Conservation (phyloP, 2,113 vertebrate genomes). For the Zingel zingel region DNA sequence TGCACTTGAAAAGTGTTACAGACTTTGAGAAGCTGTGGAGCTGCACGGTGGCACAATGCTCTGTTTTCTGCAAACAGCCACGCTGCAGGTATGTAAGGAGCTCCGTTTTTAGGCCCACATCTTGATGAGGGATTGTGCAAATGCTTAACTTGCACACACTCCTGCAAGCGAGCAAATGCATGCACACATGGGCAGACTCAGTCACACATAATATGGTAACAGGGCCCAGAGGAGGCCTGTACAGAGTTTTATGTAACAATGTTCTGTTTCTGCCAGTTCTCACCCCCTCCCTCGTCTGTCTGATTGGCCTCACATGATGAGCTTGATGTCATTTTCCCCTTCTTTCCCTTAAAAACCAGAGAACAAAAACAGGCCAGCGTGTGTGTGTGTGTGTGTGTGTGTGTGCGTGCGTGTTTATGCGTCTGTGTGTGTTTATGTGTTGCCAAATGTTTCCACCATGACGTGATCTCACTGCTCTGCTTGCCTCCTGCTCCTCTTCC, state of each 20-base stretch:
- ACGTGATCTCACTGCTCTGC: slow-evolving; percentile 85
- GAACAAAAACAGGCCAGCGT: slow-evolving; percentile 79
- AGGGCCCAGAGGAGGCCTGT: slow-evolving; percentile 52
- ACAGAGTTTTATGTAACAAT: slow-evolving; percentile 75
- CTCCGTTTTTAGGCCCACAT: slow-evolving; percentile 26
- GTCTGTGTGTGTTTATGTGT: slow-evolving; percentile 59
- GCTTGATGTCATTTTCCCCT: slow-evolving; percentile 84
- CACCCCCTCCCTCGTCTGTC: slow-evolving; percentile 63
- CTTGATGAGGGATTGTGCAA: slow-evolving; percentile 38
- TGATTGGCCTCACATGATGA: slow-evolving; percentile 84
- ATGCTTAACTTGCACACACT: slow-evolving; percentile 7
- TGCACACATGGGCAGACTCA: slow-evolving; percentile 27
- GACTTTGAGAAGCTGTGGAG: slow-evolving; percentile 36
- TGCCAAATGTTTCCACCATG: slow-evolving; percentile 91
- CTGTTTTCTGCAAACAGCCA: slow-evolving; percentile 42
- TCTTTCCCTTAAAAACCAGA: slow-evolving; percentile 72
- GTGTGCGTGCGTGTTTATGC: slow-evolving; percentile 47
- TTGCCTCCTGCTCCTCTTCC: slow-evolving; percentile 83
- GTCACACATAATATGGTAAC: slow-evolving; percentile 46
- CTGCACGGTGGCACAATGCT: slow-evolving; percentile 50
- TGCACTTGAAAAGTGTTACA: slow-evolving; percentile 44
- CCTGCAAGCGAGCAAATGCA: slow-evolving; percentile 2
- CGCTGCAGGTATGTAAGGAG: slow-evolving; percentile 45
- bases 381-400: slow-evolving; percentile 29
- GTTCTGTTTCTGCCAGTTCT: slow-evolving; percentile 70